Percentiles rank a stretch among this genome's conserved stretches.
phyloP scores from a whole-genome alignment of 2,113 vertebrate genomes.

The Oreochromis niloticus region DNA sequence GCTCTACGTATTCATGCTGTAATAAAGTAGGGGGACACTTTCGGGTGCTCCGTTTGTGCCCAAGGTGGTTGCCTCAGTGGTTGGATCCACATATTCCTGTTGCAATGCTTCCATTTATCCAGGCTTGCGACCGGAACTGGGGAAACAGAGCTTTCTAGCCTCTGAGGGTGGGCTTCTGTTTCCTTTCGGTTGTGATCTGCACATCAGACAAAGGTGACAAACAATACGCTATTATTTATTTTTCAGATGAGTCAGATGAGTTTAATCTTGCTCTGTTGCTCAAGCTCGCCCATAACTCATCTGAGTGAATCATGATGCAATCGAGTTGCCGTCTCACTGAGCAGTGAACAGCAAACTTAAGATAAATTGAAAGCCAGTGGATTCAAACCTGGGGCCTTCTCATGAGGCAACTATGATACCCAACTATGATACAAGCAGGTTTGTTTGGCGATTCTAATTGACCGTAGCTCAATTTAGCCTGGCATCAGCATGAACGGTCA shows the following conservation, averaged over 20 bases:
- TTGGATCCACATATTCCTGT: neutral
- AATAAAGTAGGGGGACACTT: neutral
- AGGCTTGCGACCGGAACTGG: neutral
- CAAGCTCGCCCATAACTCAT: neutral
- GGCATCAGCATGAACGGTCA: neutral
- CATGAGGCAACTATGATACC: neutral
- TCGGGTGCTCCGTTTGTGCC: neutral
- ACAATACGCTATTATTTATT: neutral
- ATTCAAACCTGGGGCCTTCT: neutral
- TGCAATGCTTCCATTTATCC: neutral
- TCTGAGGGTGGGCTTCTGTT: neutral
- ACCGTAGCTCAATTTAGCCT: neutral
- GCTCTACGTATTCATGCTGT: neutral
- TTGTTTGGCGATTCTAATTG: neutral
- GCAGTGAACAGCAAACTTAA: neutral
- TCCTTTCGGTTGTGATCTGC: neutral
- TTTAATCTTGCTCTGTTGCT: neutral
- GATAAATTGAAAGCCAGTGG: neutral
- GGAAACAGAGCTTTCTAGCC: neutral
- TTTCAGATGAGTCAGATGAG: neutral
- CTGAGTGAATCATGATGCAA: neutral
- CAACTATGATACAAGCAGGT: neutral
- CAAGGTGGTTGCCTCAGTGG: neutral
- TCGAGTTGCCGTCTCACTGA: neutral
- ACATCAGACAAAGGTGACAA: neutral